Evolutionary conservation across 2,113 vertebrate genomes (phyloP), one percentile per base, ranked within the genome.

Genomic region (Gambusia holbrooki): DNA sequence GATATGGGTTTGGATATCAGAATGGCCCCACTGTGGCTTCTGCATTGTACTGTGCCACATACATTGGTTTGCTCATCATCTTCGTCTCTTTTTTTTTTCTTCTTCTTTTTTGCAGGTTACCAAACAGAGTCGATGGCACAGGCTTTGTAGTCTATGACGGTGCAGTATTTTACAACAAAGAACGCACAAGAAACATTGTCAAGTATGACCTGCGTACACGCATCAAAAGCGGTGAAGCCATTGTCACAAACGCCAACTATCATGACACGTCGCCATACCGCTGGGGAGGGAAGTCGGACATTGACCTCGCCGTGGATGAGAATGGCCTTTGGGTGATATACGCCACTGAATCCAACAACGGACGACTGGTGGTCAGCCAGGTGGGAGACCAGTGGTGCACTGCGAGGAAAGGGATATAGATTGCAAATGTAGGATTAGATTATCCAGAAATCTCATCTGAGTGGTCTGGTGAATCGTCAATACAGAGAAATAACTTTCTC

Each of bases 91-190:
- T 64, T 2, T 10, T 35, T 35, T 64, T 2, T 10, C 11, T 35
- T 35, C 33, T 35, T 35, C 7, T 12, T 37, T 37, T 61, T 61
- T 61, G 64, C 87, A 97, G 96, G 71, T 91, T 98, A 54, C 97
- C 97, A 30, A 96, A 97, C 94, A 94, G 97, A 12, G 97, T 97
- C 17, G 97, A 98, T 2, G 97, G 97, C 83, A 98, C 97, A 0
- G 97, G 97, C 62, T 97, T 99, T 35, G 97, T 97, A 67, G 97
- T 98, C 2, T 99, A 98, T 1, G 97, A 98, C 0, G 97, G 97
- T 0, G 97, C 97, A 0, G 97, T 96, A 0, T 99, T 99, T 92
- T 99, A 97, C 94, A 98, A 98, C 93, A 99, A 99, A 87, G 97
- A 99, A 83, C 95, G 97, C 22, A 99, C 97, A 0, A 95, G 97